Evolutionary conservation across 2,113 vertebrate genomes (phyloP).

Genomic region (Hydrochoerus hydrochaeris): DNA sequence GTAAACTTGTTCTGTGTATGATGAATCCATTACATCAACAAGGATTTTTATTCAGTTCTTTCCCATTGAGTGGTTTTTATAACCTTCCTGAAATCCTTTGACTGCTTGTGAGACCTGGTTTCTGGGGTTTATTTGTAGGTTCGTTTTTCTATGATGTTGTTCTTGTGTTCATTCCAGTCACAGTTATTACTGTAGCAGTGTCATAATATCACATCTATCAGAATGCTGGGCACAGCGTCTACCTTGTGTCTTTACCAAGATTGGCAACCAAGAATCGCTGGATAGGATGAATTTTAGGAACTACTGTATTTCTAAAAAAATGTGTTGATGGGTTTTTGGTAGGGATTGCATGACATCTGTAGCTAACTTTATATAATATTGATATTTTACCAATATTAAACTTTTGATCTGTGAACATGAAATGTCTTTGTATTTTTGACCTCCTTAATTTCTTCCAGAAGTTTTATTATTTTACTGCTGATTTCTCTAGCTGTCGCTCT

Average conservation of each 20-base stretch:
- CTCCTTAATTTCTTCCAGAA: not conserved
- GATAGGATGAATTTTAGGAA: not conserved
- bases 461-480: not conserved
- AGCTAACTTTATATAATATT: not conserved
- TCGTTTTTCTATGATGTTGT: not conserved
- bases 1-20: too few relatives aligned
- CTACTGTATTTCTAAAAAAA: not conserved
- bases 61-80: not conserved
- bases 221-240: too few relatives aligned
- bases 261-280: not conserved
- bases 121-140: not conserved
- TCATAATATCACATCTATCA: too few relatives aligned
- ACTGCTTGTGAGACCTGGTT: not conserved
- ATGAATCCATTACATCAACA: not conserved
- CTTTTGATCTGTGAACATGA: not conserved
- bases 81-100: not conserved
- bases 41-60: not conserved
- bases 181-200: too few relatives aligned
- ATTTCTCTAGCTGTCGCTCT: not conserved
- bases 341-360: not conserved
- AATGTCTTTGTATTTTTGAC: not conserved
- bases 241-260: not conserved
- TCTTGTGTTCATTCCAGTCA: not conserved
- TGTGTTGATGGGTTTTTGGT: not conserved
- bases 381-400: not conserved